These are phyloP conservation scores for Lepeophtheirus salmonis DNA, from an alignment of 1,140 invertebrate genomes.

Conservation along the genomic window DNA sequence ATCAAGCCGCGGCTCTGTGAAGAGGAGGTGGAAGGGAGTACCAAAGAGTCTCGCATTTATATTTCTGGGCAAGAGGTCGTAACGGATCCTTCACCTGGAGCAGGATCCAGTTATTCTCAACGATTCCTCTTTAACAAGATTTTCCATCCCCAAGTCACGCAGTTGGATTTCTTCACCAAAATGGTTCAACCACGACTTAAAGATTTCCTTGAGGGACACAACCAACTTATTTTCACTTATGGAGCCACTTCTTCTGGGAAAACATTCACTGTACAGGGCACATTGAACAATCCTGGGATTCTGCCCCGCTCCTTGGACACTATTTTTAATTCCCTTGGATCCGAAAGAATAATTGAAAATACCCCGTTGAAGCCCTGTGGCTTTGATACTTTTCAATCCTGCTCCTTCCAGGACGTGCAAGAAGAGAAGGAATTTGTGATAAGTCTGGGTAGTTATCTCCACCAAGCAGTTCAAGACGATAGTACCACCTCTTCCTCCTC, in stretches of 20 bases:
- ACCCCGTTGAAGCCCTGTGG: slow-evolving; percentile 23
- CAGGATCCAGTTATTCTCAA: background rate
- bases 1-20: too few relatives aligned
- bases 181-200: slow-evolving; percentile 37
- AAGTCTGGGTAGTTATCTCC: slow-evolving; percentile 7
- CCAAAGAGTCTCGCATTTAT: too few relatives aligned
- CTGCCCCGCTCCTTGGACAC: slow-evolving; percentile 58
- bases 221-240: slow-evolving; percentile 61
- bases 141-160: background rate
- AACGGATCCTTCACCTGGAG: too few relatives aligned
- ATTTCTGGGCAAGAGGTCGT: too few relatives aligned
- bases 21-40: too few relatives aligned
- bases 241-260: slow-evolving; percentile 68
- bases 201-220: slow-evolving; percentile 45
- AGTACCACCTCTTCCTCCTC: background rate
- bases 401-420: slow-evolving; percentile 14
- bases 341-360: slow-evolving; percentile 25
- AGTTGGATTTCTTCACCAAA: slow-evolving; percentile 21
- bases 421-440: slow-evolving; percentile 13
- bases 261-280: slow-evolving; percentile 64
- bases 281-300: slow-evolving; percentile 46
- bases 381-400: slow-evolving; percentile 14
- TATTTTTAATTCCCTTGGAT: slow-evolving; percentile 41
- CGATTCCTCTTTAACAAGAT: background rate
- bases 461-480: background rate